A percentile compares a stretch with the other conserved stretches of the same genome.
Conservation (phyloP, 2,888 invertebrate genomes). For the Lasius fuliginosus region DNA sequence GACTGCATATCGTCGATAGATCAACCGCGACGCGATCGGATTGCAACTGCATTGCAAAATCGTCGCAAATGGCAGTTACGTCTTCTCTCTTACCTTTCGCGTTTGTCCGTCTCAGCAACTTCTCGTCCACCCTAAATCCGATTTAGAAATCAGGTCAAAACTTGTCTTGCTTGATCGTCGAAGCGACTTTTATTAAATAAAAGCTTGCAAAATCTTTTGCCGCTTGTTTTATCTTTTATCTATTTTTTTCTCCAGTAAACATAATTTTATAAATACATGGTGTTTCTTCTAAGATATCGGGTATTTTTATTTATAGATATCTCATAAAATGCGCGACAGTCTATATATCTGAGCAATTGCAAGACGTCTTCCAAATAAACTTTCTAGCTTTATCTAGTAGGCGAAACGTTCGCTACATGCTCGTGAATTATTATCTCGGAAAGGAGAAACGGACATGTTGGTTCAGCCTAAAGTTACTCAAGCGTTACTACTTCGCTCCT, state of each 20-base stretch:
- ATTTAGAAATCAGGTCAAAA: conserved; percentile 51
- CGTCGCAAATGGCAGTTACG: background rate
- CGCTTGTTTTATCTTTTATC: background rate
- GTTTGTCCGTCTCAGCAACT: conserved; percentile 25
- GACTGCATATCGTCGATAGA: conserved; percentile 38
- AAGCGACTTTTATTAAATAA: conserved; percentile 70
- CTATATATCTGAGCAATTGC: background rate
- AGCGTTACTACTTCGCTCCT: background rate
- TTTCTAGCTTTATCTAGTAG: conserved; percentile 54
- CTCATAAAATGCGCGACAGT: background rate
- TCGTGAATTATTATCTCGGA: background rate
- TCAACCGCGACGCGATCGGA: conserved; percentile 49
- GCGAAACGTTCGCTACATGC: conserved; percentile 8
- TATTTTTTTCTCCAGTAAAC: conserved; percentile 37
- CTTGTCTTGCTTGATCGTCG: conserved; percentile 43
- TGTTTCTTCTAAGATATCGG: background rate
- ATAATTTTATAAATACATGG: conserved; percentile 28
- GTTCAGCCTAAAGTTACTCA: background rate
- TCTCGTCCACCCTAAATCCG: conserved; percentile 58
- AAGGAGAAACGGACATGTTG: background rate
- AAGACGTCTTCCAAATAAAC: conserved; percentile 54
- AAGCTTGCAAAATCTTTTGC: conserved; percentile 52
- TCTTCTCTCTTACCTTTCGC: background rate
- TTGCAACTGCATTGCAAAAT: conserved; percentile 28
- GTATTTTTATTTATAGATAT: background rate